Evolutionary conservation across 2,113 vertebrate species (phyloP).

Genomic region (Piprites chloris): DNA sequence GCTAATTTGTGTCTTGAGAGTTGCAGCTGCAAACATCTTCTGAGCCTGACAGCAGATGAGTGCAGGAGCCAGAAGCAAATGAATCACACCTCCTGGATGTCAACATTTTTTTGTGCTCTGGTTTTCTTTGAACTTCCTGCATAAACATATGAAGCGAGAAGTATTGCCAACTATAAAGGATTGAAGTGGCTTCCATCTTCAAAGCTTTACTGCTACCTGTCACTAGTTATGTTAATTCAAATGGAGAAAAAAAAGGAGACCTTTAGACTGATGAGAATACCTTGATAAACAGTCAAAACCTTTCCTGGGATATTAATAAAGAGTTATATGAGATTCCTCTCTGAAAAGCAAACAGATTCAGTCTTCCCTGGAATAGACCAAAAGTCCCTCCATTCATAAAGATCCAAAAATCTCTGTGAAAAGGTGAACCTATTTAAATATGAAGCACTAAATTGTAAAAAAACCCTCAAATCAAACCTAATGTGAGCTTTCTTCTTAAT

Average conservation of each 20-base stretch:
- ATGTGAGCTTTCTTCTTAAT: not conserved
- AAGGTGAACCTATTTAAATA: not conserved
- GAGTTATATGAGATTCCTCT: not conserved
- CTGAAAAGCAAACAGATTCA: not conserved
- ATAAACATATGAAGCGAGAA: not conserved
- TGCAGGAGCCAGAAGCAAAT: not conserved
- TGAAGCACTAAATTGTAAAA: not conserved
- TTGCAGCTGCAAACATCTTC: not conserved
- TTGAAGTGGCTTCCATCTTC: not conserved
- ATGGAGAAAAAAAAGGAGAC: not conserved
- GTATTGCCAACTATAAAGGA: not conserved
- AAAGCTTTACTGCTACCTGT: constrained; percentile 13
- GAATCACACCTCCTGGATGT: not conserved
- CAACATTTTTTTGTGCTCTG: not conserved
- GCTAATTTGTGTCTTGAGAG: not conserved
- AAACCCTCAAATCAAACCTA: not conserved
- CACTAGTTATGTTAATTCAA: constrained; percentile 7
- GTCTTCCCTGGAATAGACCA: not conserved
- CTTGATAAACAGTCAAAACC: constrained; percentile 7
- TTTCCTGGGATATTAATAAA: constrained; percentile 23
- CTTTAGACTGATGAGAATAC: constrained; percentile 2
- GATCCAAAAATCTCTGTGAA: not conserved
- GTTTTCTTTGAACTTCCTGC: constrained; percentile 37
- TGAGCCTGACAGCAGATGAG: not conserved
- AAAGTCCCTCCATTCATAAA: not conserved